A percentile compares a stretch with the other conserved stretches of the same genome.
Conservation (phyloP, 2,113 vertebrate species). For the Leptodactylus fuscus region DNA sequence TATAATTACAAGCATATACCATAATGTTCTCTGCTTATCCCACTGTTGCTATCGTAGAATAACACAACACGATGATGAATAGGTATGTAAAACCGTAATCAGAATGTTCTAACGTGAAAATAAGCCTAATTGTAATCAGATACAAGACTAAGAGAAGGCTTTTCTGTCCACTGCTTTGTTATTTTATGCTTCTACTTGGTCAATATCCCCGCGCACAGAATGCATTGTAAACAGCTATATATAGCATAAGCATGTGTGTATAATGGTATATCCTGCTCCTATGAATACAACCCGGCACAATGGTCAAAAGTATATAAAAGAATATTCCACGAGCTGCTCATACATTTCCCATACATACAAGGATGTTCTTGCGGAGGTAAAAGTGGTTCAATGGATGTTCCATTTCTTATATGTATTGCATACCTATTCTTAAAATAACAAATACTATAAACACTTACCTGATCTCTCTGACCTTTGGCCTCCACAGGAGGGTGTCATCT, state of each 20-base stretch:
- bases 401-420: too few relatives aligned
- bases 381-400: too few relatives aligned
- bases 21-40: constrained; percentile 41
- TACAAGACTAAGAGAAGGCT: background rate
- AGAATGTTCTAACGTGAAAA: constrained; percentile 40
- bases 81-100: constrained; percentile 50
- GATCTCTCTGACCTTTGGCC: too few relatives aligned
- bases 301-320: background rate
- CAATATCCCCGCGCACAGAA: background rate
- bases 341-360: too few relatives aligned
- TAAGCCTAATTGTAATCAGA: constrained; percentile 51
- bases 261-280: background rate
- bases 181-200: background rate
- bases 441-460: too few relatives aligned
- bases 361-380: too few relatives aligned
- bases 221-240: background rate
- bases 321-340: too few relatives aligned
- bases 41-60: constrained; percentile 44
- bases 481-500: too few relatives aligned
- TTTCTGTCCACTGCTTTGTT: constrained; percentile 12
- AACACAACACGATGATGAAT: constrained; percentile 50
- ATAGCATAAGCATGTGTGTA: background rate
- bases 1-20: constrained; percentile 55
- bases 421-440: too few relatives aligned
- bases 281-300: background rate